Evolutionary conservation across 1,140 invertebrate species (phyloP).

Genomic region (Drosophila repletoides): DNA sequence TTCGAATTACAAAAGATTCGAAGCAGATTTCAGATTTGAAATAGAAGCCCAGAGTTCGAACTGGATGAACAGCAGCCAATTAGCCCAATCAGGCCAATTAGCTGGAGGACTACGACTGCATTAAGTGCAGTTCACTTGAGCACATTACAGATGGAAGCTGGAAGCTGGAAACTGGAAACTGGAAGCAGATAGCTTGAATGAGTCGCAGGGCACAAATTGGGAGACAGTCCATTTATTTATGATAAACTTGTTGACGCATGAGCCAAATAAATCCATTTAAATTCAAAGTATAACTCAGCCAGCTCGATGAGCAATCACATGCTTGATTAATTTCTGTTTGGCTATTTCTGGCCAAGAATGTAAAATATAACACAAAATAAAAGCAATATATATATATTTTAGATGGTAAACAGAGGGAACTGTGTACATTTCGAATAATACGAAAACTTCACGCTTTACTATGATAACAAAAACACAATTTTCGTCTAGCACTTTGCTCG

Average conservation of each 20-base stretch:
- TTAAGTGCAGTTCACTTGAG: constrained; percentile 15
- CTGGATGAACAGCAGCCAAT: constrained; percentile 10
- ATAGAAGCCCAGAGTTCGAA: constrained; percentile 29
- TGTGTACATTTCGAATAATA: constrained; percentile 1
- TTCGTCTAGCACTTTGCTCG: constrained; percentile 20
- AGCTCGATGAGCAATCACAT: constrained; percentile 36
- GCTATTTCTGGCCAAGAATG: constrained; percentile 9
- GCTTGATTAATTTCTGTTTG: constrained; percentile 36
- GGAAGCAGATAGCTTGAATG: too few relatives aligned
- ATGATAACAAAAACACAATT: constrained; percentile 41
- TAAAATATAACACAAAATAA: neutral
- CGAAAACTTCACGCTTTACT: constrained; percentile 8
- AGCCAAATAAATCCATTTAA: constrained; percentile 8
- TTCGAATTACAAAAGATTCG: too few relatives aligned
- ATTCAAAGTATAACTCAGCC: constrained; percentile 11
- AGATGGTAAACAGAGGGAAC: neutral
- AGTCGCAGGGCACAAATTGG: constrained; percentile 3
- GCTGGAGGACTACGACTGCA: neutral
- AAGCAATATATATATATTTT: constrained; percentile 2
- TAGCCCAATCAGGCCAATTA: constrained; percentile 16
- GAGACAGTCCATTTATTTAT: constrained; percentile 12
- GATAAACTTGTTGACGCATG: constrained; percentile 13
- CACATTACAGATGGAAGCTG: neutral
- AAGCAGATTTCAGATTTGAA: constrained; percentile 32
- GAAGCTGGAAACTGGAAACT: too few relatives aligned